Conservation (phyloP, 2,113 vertebrate genomes). For the Pungitius pungitius region DNA sequence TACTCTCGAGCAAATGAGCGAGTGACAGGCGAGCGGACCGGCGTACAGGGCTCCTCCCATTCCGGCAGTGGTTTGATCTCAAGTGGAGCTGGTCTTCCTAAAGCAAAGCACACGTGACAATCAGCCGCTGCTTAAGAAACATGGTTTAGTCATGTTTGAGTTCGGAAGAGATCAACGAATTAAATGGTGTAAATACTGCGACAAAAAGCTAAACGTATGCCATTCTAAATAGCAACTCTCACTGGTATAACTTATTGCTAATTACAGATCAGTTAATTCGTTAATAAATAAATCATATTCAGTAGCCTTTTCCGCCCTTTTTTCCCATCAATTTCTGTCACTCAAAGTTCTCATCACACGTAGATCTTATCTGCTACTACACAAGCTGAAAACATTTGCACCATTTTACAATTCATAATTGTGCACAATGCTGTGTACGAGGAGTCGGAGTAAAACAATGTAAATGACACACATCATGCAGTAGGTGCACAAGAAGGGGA, state of each 20-base stretch:
- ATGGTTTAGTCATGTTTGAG: background rate
- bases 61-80: slow-evolving; percentile 95
- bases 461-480: slow-evolving; percentile 10
- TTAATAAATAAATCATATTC: background rate
- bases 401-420: background rate
- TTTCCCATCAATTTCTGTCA: background rate
- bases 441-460: slow-evolving; percentile 6
- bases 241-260: background rate
- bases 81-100: slow-evolving; percentile 94
- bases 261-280: background rate
- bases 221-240: background rate
- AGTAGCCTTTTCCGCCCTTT: background rate
- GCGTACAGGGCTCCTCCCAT: slow-evolving; percentile 94
- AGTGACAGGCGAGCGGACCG: slow-evolving; percentile 96
- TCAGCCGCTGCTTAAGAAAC: slow-evolving; percentile 21
- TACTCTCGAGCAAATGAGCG: slow-evolving; percentile 97
- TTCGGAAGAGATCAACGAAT: background rate
- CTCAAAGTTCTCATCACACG: background rate
- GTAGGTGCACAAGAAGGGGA: background rate
- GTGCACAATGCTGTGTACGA: background rate
- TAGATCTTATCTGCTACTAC: background rate
- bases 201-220: background rate
- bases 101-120: slow-evolving; percentile 47
- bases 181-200: background rate
- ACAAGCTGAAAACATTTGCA: background rate